Base-by-base conservation (phyloP, 35 echinoderm and acorn worm species). In the Anneissia japonica region DNA sequence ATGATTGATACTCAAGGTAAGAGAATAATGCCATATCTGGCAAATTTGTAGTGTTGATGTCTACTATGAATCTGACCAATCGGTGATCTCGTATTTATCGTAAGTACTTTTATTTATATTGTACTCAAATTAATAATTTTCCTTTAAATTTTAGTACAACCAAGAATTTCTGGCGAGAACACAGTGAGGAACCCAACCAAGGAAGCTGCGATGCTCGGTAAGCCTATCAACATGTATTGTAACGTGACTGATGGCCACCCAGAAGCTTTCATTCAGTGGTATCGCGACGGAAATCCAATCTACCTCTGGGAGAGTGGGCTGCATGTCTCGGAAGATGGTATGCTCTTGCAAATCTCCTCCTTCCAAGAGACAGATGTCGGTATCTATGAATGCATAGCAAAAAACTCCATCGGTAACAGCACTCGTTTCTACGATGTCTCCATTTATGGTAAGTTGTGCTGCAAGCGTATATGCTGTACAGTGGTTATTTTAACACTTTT, bases 231-330 rank as follows among this genome's bases (percentile, higher is more conserved):
- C 32, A 21, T 97, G 74, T 74, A 89, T n/a, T 92, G 91, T 51
- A 97, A 97, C 33, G 94, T 97, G 11, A 97, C 94, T 0, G 91
- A 93, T 72, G 89, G 90, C 30, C 88, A 97, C 73, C 94, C 94
- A 74, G 39, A 79, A 37, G 94, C 94, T 0, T 77, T 34, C 12
- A 90, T 96, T 39, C 77, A 46, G 19, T 92, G 90, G 90, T 92
- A 87, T 35, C 76, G 82, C 43, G 75, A 92, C 56, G 85, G 85
- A 32, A 37, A 76, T 21, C 72, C 85, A 34, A 37, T 92, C 37
- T 75, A 79, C 76, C 76, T 76, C 30, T 46, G 32, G 19, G 87
- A 93, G 29, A 79, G 79, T 83, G 92, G 81, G 37, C 43, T 94
- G 9, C 73, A 90, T 36, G 33, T 94, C 30, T 79, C 72, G 38